Conservation (phyloP, 1,140 invertebrate species). For the Homalodisca vitripennis region DNA sequence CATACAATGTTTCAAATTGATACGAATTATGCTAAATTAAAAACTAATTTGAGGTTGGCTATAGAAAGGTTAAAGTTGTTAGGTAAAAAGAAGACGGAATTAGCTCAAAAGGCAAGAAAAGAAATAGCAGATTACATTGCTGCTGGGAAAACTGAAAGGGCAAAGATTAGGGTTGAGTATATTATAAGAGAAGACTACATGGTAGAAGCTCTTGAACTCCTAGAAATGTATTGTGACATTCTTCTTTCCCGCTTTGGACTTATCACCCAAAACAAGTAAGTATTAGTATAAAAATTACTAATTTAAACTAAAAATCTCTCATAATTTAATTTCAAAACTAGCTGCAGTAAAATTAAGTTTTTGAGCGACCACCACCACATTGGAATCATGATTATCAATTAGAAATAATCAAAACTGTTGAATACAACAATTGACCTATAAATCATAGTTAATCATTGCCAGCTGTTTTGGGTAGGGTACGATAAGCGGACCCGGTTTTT, state of each 20-base stretch:
- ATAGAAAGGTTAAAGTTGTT: conserved; percentile 93
- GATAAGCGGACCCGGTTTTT: too few species aligned
- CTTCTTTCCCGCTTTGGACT: conserved; percentile 96
- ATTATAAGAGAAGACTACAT: conserved; percentile 99
- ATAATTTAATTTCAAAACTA: too few species aligned
- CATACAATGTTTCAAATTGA: conserved; percentile 84
- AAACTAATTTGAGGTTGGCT: conserved; percentile 91
- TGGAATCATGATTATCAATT: too few species aligned
- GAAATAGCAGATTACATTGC: conserved; percentile 97
- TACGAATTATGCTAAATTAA: conserved; percentile 92
- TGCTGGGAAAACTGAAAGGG: conserved; percentile 87
- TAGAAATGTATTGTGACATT: conserved; percentile 99
- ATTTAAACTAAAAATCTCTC: too few species aligned
- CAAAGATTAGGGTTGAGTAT: conserved; percentile 96
- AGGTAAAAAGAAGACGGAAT: conserved; percentile 98
- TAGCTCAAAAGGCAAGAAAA: conserved; percentile 91
- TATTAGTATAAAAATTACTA: too few species aligned
- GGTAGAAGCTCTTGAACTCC: conserved; percentile 98
- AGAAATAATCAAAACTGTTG: too few species aligned
- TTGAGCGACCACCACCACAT: too few species aligned
- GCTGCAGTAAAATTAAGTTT: too few species aligned
- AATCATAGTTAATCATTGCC: too few species aligned
- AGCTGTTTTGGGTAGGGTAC: too few species aligned
- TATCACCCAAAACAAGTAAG: conserved; percentile 94
- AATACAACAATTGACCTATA: too few species aligned